Base-by-base conservation (phyloP, 1,140 invertebrate genomes). In the Forficula auricularia region DNA sequence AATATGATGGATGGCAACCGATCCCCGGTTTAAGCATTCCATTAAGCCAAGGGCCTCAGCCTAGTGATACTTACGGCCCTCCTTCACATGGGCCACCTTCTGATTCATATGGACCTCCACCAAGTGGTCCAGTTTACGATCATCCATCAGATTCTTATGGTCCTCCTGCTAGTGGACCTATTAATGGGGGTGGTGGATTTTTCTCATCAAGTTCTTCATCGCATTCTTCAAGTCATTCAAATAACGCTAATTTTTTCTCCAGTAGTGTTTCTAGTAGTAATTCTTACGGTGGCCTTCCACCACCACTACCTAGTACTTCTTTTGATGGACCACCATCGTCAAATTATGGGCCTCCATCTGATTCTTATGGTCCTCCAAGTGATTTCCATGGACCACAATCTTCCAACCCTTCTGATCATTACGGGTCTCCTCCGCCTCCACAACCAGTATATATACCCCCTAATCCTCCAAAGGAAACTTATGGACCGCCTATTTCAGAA, bases 1-100 rank as follows among this genome's bases (percentile, higher is more conserved):
- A 77, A 43, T 85, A 83, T 52, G 82, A 85, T 48, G 82, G 82
- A 20, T 85, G 81, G 81, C 80, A 79, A 52, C 81, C 81, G 12
- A 83, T 85, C 34, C 72, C 79, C n/a, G 20, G 78, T n/a, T n/a
- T n/a, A n/a, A n/a, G n/a, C n/a, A n/a, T n/a, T n/a, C n/a, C n/a
- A n/a, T n/a, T n/a, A n/a, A n/a, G n/a, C n/a, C n/a, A n/a, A n/a
- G n/a, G 42, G n/a, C 46, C 43, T 27, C 13, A 38, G 10, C 44
- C 47, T 6, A 47, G 48, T 15, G 50, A 52, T 8, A 49, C 54
- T 9, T 62, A 62, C 44, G 62, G 57, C 19, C 44, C 52, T 36
- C 60, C 60, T 27, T 36, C 18, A 19, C n/a, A 6, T 33, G 9
- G 9, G 31, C 22, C 38, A 31, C 22, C 30, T 2, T 37, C 32